Evolutionary conservation across 1,140 invertebrate species (phyloP).

Genomic region (Zaprionus camerounensis): DNA sequence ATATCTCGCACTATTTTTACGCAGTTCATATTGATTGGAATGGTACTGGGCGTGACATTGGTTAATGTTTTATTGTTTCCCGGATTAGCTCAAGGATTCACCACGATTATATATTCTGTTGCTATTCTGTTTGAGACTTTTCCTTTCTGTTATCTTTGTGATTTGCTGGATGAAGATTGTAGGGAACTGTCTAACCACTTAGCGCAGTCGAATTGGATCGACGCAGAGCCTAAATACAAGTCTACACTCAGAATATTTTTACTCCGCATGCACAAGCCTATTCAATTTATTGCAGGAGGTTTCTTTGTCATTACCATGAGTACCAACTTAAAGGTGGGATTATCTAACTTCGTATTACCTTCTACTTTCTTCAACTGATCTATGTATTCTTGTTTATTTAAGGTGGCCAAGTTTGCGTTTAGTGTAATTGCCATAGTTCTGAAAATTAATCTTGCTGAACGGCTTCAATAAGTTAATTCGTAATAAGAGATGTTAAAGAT

Average conservation of each 20-base stretch:
- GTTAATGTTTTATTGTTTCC: constrained; percentile 5
- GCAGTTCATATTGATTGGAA: constrained; percentile 17
- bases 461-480: constrained; percentile 5
- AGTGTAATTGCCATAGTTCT: constrained; percentile 18
- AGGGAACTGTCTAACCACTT: constrained; percentile 1
- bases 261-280: constrained; percentile 14
- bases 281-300: constrained; percentile 9
- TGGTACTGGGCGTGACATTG: constrained; percentile 5
- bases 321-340: constrained; percentile 13
- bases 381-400: background rate
- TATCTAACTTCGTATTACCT: background rate
- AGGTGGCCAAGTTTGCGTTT: constrained; percentile 33
- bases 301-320: constrained; percentile 21
- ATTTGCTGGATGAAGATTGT: constrained; percentile 24
- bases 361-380: background rate
- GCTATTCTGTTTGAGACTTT: constrained; percentile 23
- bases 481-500: background rate
- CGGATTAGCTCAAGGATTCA: background rate
- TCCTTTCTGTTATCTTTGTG: constrained; percentile 23
- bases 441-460: constrained; percentile 15
- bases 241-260: constrained; percentile 17
- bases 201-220: constrained; percentile 27
- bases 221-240: constrained; percentile 18
- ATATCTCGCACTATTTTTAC: constrained; percentile 18
- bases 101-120: background rate